Evolutionary conservation across 2,797 vertebrate species (phyloP), one percentile per base, ranked within the genome.

Genomic region (Aldrovandia affinis): DNA sequence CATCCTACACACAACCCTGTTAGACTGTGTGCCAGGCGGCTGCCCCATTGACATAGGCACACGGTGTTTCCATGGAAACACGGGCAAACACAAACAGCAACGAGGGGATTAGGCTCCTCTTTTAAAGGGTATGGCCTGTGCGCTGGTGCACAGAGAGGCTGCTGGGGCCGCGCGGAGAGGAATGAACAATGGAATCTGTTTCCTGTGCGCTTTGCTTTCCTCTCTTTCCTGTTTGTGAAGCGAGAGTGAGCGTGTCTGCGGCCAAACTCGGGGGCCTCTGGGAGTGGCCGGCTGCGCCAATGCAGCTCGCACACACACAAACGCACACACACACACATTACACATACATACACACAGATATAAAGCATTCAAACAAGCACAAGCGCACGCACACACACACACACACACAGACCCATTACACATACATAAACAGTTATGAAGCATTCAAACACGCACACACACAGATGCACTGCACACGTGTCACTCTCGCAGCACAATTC

Each of bases 191-290:
- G 89, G 89, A 92, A 91, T 89, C 70, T 10, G 84, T 89, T 91
- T 92, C 88, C 87, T 86, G 82, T 82, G 88, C 3, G 83, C 87
- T 86, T 44, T 39, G 55, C 84, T 89, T 89, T 81, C 86, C 78
- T 81, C 78, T 78, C 61, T 89, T 92, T 93, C 88, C 90, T 91
- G 91, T 90, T 90, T 83, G 85, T 61, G 82, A 85, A 88, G 84
- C 59, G 80, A 84, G 77, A 86, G 78, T 39, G 85, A 87, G 77
- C 75, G 42, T 39, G 80, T 81, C 73, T 73, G 81, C 55, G 39
- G 28, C 42, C 80, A 80, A 44, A 47, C 75, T 80, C 33, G 57
- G 30, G 15, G 80, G 70, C 77, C 78, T 77, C 20, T 28, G 54
- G 81, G 83, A 88, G 57, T 36, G 25, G 50, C 33, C 57, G 83